Percentiles rank a stretch among this genome's conserved stretches.
These are phyloP conservation scores for Drosophila anceps DNA, from an alignment of 2,888 invertebrate genomes.

Conservation along the genomic window DNA sequence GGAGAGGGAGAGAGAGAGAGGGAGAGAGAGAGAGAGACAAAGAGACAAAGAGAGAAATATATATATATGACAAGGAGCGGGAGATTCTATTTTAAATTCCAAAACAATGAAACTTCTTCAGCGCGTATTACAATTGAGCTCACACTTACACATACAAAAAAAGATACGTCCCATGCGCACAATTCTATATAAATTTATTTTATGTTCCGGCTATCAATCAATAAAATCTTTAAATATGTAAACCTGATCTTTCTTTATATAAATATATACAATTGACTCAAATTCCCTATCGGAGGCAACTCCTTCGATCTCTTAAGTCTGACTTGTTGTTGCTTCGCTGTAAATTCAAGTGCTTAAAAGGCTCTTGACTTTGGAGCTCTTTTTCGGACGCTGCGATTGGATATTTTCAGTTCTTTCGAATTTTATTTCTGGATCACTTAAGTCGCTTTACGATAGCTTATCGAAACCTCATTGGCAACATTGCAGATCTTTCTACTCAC, in stretches of 20 bases:
- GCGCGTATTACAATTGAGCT: constrained; percentile 15
- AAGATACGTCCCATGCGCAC: neutral
- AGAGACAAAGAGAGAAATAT: too few species aligned
- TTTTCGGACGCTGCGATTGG: too few species aligned
- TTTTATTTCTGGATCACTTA: too few species aligned
- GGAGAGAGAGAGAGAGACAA: neutral
- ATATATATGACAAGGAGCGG: neutral
- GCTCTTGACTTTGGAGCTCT: too few species aligned
- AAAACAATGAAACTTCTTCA: constrained; percentile 29
- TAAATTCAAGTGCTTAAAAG: too few species aligned
- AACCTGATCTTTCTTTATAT: neutral
- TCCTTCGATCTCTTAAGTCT: too few species aligned
- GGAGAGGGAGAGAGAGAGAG: neutral
- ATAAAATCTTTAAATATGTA: constrained; percentile 7
- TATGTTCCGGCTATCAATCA: constrained; percentile 52
- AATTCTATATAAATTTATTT: constrained; percentile 18
- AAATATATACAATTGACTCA: neutral
- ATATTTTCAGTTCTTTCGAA: too few species aligned
- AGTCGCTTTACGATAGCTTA: too few species aligned
- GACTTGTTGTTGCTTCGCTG: too few species aligned
- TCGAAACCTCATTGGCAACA: too few species aligned
- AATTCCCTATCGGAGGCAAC: too few species aligned
- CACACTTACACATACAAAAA: neutral
- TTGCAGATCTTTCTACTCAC: too few species aligned
- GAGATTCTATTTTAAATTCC: constrained; percentile 19